Evolutionary conservation across 2,113 vertebrate genomes (phyloP).

Genomic region (Ptilonorhynchus violaceus): DNA sequence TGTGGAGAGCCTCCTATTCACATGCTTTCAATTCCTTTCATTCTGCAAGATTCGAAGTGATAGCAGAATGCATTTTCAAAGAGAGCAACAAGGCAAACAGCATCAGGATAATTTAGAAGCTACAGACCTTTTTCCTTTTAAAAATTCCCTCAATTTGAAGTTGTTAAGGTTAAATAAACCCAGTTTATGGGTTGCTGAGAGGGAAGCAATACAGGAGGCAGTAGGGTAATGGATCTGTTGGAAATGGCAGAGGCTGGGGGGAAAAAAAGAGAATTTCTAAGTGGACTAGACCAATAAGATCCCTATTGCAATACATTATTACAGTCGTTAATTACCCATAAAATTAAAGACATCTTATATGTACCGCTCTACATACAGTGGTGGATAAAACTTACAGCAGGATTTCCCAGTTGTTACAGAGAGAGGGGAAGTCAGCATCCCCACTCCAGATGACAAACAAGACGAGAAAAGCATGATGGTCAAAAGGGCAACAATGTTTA

Average conservation of each 20-base stretch:
- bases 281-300: background rate
- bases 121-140: background rate
- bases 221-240: background rate
- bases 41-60: slow-evolving; percentile 24
- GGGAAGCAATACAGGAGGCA: background rate
- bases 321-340: background rate
- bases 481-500: slow-evolving; percentile 50
- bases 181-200: background rate
- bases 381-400: background rate
- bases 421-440: background rate
- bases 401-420: background rate
- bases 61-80: background rate
- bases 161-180: background rate
- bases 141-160: background rate
- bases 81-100: background rate
- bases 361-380: background rate
- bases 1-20: background rate
- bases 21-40: slow-evolving; percentile 49
- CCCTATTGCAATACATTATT: background rate
- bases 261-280: background rate
- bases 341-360: background rate
- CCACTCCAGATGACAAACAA: slow-evolving; percentile 13
- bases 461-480: slow-evolving; percentile 43
- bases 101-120: background rate
- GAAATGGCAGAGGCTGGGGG: background rate